Base-by-base conservation (phyloP, 2,797 vertebrate species). In the Neoniphon sammara region DNA sequence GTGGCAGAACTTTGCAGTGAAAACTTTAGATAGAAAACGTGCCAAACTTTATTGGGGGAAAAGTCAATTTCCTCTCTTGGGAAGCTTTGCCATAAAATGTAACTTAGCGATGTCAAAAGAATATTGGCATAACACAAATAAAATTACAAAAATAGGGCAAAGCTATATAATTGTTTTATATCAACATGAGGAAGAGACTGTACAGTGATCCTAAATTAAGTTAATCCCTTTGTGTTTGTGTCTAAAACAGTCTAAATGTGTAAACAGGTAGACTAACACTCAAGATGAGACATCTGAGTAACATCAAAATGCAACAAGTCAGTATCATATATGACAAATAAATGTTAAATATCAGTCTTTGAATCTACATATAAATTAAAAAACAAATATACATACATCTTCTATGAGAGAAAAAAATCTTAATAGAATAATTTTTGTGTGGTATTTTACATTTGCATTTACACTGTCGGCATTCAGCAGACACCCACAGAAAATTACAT, bases 331-430 rank as follows among this genome's bases (percentile, higher is more conserved):
- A 81, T 73, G 30, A 27, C 25, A 27, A 27, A 27, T 27, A 78
- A 74, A 73, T 84, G 71, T 85, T 89, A 87, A 91, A 90, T 87
- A 88, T 61, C 31, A 74, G 60, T 17, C 61, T 63, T 68, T 64
- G 80, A 84, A 80, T 83, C 74, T 87, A 78, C 70, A 78, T 77
- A 92, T 92, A 90, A 92, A 90, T 91, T 86, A 92, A 89, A 88
- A 25, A 83, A 82, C 50, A 81, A 76, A 84, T 88, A 47, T 85
- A 90, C 80, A 87, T 82, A 89, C 59, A 56, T 80, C 83, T 75
- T 88, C 63, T 78, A 31, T 73, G 27, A 42, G 23, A 71, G 62
- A 75, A 75, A 83, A 80, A 64, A 44, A 56, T 7, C 21, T 30
- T 49, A 53, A 70, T 21, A 68, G 34, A 84, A 76, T 73, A 18